Base-by-base conservation (phyloP, 2,797 vertebrate genomes). In the Pantherophis vulpinus region DNA sequence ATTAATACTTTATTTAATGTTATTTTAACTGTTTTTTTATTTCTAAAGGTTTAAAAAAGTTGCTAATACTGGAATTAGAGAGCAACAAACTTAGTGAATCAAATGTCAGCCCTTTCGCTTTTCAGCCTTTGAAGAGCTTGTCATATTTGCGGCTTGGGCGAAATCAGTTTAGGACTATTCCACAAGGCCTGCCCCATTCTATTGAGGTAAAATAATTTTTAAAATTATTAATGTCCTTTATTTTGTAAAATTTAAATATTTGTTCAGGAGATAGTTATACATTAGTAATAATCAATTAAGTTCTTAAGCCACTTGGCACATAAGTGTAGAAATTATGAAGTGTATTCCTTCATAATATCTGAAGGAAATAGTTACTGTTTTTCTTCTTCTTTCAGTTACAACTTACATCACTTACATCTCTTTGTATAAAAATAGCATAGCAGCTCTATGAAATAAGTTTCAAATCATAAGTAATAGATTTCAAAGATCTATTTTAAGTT, bases 1-100 rank as follows among this genome's bases (percentile, higher is more conserved):
- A 87, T 91, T 60, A 93, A 55, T 2, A 27, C 32, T 56, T 14
- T 9, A 93, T 54, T 66, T 42, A 47, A 86, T 14, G 37, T 89
- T 79, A 70, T 90, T 92, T 86, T 63, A 29, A 83, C 32, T 74
- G 23, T 70, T 74, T 66, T 94, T 79, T 96, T 96, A 60, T 95
- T 92, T 95, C 92, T 91, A 79, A 94, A 99, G 99, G 91, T 97
- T 97, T 99, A 95, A 97, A 96, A 96, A 98, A 96, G 32, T 95
- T 99, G 95, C 97, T 99, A 95, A 99, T 98, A 88, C 97, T 99
- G 97, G 99, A 99, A 98, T n/a, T 99, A 96, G 99, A 99, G 97
- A 99, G 98, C 92, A 99, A 99, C 94, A 96, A 98, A 95, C 98
- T 99, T 74, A 99, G 98, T 93, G 99, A 99, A 96, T 97, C 97